These are phyloP conservation scores for Prolemur simus DNA, from an alignment of 2,113 vertebrate species.

Conservation along the genomic window DNA sequence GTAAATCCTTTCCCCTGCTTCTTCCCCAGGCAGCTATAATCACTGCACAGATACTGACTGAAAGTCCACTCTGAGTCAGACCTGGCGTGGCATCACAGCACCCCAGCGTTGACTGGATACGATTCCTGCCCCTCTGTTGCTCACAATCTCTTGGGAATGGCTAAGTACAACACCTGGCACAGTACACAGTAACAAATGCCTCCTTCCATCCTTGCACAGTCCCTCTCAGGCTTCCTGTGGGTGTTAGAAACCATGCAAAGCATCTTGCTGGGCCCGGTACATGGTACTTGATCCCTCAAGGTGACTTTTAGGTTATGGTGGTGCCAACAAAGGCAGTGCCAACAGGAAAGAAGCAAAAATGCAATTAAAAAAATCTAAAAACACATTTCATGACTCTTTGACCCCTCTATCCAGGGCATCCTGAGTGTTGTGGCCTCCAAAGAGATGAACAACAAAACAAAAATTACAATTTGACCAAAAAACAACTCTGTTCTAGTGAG, in stretches of 20 bases:
- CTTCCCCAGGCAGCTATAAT: neutral
- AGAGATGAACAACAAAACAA: neutral
- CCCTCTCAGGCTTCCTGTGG: neutral
- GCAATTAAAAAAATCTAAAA: neutral
- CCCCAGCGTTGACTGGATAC: neutral
- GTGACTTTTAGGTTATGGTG: neutral
- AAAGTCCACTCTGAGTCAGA: neutral
- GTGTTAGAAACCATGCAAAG: rapidly evolving
- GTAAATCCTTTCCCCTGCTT: neutral
- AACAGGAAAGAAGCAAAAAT: neutral
- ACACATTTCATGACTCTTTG: rapidly evolving
- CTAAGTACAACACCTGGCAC: neutral
- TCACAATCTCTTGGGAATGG: neutral
- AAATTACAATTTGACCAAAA: neutral
- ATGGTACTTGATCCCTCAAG: rapidly evolving
- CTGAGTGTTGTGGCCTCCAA: neutral
- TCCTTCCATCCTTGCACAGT: neutral
- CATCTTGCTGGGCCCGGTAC: no score
- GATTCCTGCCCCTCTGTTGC: neutral
- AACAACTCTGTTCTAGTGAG: neutral
- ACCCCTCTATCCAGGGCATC: neutral
- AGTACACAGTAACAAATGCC: rapidly evolving
- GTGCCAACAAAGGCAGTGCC: neutral
- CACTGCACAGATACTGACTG: neutral
- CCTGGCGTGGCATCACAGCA: neutral